A percentile compares a stretch with the other conserved stretches of the same genome.
Conservation (phyloP, 1,140 invertebrate species). For the Drosophila ironensis region DNA sequence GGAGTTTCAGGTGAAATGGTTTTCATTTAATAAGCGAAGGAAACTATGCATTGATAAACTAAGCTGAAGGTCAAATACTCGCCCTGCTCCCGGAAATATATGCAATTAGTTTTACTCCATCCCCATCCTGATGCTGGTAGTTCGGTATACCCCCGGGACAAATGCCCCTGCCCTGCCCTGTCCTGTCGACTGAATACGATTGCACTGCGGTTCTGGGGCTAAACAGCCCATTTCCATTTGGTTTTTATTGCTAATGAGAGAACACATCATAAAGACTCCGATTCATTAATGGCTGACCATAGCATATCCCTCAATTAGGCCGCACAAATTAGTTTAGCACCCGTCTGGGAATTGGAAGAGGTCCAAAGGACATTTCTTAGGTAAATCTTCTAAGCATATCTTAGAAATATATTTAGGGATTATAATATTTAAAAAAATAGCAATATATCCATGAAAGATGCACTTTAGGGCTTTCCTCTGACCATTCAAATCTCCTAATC, state of each 20-base stretch:
- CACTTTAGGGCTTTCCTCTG: too few species aligned
- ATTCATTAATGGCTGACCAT: slow-evolving; percentile 11
- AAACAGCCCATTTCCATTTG: slow-evolving; percentile 48
- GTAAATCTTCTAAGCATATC: too few species aligned
- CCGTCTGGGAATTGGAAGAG: slow-evolving; percentile 52
- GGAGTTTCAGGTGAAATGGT: too few species aligned
- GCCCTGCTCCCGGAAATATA: not conserved
- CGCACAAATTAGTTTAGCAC: slow-evolving; percentile 79
- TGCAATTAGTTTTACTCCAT: slow-evolving; percentile 41
- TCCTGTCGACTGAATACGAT: slow-evolving; percentile 9
- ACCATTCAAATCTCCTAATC: too few species aligned
- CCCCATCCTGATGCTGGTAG: not conserved
- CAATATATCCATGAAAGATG: too few species aligned
- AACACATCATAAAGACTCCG: slow-evolving; percentile 61
- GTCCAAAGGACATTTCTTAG: too few species aligned
- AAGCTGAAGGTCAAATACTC: too few species aligned
- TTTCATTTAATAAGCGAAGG: too few species aligned
- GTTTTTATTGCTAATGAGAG: slow-evolving; percentile 75
- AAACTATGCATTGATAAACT: too few species aligned
- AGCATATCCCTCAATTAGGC: slow-evolving; percentile 74
- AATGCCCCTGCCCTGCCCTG: not conserved
- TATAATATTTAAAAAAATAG: too few species aligned
- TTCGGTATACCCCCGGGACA: slow-evolving; percentile 1
- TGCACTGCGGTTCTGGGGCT: too few species aligned
- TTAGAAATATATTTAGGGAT: too few species aligned